Evolutionary conservation across 1,140 invertebrate species (phyloP), one percentile per base, ranked within the genome.

Genomic region (Drosophila arawakana): DNA sequence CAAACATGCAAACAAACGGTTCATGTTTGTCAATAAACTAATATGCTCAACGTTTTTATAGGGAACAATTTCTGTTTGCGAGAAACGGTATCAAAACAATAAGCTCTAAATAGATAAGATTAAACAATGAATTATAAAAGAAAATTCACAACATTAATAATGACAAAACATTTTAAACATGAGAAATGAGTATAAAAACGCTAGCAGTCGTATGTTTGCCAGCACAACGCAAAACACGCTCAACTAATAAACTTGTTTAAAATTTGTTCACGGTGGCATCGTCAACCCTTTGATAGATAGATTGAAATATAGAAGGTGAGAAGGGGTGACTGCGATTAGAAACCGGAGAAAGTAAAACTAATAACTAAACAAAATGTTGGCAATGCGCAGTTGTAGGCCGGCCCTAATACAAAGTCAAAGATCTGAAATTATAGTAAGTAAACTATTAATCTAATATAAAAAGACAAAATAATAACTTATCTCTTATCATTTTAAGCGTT

Each of bases 341-440:
- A 15, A 10, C 41, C 41, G 50, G 35, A 43, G 15, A 34, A 55
- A 21, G 11, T 39, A 47, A 76, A 76, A 13, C 10, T 21, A 34
- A 2, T 13, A n/a, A 41, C 18, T 21, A 21, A 21, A 21, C 2
- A 70, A 72, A 73, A 86, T 86, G 79, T 47, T 88, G 9, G 63
- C 73, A 61, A 46, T 88, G 9, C 72, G 79, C 65, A 79, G 35
- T 58, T 65, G 15, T 6, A 4, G 66, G 10, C 11, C 61, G 1
- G 18, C 18, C 39, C 34, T 82, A 44, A 69, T 63, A 54, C 50
- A 69, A 54, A 15, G 67, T 7, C 82, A 76, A 13, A 75, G 67
- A 35, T 25, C 63, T 39, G 1, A 7, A 35, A n/a, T 59, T 34
- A 58, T n/a, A 34, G 63, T 61, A 30, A 76, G 41, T 39, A 7